Conservation (phyloP, 2,113 vertebrate species). For the Siphamia tubifer region DNA sequence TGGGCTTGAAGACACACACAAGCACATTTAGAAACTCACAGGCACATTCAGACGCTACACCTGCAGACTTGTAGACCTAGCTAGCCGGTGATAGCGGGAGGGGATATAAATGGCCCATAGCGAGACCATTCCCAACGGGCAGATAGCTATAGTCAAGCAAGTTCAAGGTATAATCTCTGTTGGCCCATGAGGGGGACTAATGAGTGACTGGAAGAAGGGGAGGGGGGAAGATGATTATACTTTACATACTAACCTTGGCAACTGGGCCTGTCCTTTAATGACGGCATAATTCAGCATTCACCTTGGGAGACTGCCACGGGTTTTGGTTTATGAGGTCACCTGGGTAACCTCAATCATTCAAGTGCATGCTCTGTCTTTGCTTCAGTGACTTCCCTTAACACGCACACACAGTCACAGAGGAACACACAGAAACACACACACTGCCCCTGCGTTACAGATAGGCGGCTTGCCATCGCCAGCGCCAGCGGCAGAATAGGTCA, state of each 20-base stretch:
- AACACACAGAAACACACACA: constrained; percentile 2
- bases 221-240: constrained; percentile 79
- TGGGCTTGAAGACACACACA: constrained; percentile 26
- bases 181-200: constrained; percentile 78
- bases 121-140: constrained; percentile 64
- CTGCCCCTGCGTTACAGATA: constrained; percentile 50
- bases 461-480: constrained; percentile 20
- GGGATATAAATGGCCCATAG: constrained; percentile 75
- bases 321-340: constrained; percentile 85
- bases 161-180: constrained; percentile 81
- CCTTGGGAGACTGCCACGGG: constrained; percentile 83
- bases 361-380: constrained; percentile 79
- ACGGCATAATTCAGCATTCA: constrained; percentile 85
- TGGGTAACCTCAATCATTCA: constrained; percentile 84
- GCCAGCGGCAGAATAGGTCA: constrained; percentile 48
- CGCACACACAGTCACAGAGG: constrained; percentile 20
- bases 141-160: constrained; percentile 68
- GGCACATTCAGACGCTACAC: constrained; percentile 45
- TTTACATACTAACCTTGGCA: constrained; percentile 87
- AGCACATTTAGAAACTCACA: constrained; percentile 30
- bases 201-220: constrained; percentile 77
- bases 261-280: constrained; percentile 83
- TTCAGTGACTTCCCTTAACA: constrained; percentile 74
- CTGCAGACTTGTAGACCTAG: constrained; percentile 47
- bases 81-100: constrained; percentile 42